phyloP scores from a whole-genome alignment of 2,888 invertebrate species.

The Dryomyza anilis region DNA sequence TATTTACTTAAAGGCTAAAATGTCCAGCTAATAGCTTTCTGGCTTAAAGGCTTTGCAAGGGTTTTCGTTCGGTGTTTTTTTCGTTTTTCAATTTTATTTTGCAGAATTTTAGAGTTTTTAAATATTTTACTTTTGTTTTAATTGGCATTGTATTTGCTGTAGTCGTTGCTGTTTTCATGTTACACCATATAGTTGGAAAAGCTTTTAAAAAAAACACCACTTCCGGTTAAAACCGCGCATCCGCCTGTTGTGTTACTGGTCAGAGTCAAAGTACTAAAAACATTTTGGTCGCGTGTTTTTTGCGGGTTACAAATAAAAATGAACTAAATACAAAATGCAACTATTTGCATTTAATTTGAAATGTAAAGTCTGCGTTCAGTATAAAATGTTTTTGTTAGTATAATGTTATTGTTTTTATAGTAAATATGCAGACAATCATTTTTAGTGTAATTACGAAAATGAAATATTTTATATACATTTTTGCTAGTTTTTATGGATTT shows the following conservation, averaged over 20 bases:
- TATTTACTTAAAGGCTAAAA: conserved; percentile 21
- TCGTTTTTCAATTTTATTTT: too few relatives aligned
- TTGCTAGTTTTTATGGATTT: neutral
- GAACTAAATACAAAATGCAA: neutral
- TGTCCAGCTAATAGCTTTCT: conserved; percentile 24
- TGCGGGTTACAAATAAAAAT: neutral
- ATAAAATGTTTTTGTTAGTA: neutral
- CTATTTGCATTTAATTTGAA: conserved; percentile 32
- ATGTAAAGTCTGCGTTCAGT: conserved; percentile 29
- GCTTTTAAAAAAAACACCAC: neutral
- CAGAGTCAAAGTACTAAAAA: conserved; percentile 12
- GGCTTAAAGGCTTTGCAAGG: conserved; percentile 28
- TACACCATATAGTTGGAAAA: neutral
- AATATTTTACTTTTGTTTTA: conserved; percentile 2
- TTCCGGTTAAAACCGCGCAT: too few relatives aligned
- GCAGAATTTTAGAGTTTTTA: too few relatives aligned
- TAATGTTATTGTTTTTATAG: neutral
- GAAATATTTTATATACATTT: neutral
- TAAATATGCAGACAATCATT: too few relatives aligned
- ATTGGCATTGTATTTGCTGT: neutral
- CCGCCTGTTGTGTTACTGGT: too few relatives aligned
- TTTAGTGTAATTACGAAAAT: too few relatives aligned
- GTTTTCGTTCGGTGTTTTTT: too few relatives aligned
- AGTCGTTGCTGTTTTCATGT: neutral
- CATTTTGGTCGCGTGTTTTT: too few relatives aligned